Base-by-base conservation (phyloP, 2,888 invertebrate species). In the Polydrusus cervinus region DNA sequence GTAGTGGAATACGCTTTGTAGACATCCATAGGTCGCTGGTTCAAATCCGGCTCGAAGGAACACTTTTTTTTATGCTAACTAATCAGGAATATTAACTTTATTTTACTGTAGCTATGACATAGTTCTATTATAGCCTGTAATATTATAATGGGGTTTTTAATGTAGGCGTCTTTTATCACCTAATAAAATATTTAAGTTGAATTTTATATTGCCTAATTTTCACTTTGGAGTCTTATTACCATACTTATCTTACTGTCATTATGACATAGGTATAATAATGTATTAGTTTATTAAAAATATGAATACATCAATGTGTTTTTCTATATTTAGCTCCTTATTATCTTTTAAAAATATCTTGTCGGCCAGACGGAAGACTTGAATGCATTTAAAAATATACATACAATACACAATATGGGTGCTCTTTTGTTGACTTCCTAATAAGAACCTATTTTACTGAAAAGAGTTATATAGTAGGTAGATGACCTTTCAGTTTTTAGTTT, bases 21-120 rank as follows among this genome's bases (percentile, higher is more conserved):
- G 57, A 60, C 10, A 91, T 91, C 90, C 90, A 90, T 91, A 91
- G 91, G 91, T 84, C 84, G 84, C 84, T 84, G 84, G 84, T 84
- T 84, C 84, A 84, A 83, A 84, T 84, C 83, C 84, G 84, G 83
- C 84, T 84, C 84, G 83, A 84, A 83, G 83, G 83, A 84, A 62
- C 62, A 38, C 71, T 78, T 81, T 80, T 80, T 78, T 34, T 34
- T 34, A 34, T 1, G 1, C 7, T 6, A 47, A 25, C n/a, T n/a
- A n/a, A 10, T 6, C 34, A 10, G 34, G 5, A 34, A 34, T 5
- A 5, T 34, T 9, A n/a, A n/a, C 11, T 43, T 43, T n/a, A n/a
- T 3, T 10, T n/a, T 13, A n/a, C n/a, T 40, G n/a, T 43, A 13
- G 13, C n/a, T 43, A 43, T 43, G 7, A 11, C 7, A 11, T 8